Conservation (phyloP, 2,113 vertebrate genomes). For the Prionailurus bengalensis region DNA sequence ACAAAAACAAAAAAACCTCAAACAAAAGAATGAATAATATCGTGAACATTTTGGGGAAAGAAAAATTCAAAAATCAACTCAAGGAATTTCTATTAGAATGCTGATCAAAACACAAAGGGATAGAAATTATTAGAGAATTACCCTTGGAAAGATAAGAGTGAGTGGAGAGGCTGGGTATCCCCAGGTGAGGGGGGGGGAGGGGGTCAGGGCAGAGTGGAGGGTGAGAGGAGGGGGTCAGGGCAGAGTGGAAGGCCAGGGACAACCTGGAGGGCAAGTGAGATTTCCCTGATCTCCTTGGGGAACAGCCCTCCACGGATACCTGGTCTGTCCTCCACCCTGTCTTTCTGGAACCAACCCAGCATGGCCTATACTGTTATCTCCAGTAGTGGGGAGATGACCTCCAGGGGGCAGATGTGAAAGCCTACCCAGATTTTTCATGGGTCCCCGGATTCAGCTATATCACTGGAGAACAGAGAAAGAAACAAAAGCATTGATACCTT, state of each 20-base stretch:
- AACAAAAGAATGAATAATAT: not conserved
- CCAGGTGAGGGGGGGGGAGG: not conserved
- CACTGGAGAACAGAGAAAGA: not conserved
- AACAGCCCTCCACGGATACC: not conserved
- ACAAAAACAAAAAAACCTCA: not conserved
- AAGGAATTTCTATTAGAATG: not conserved
- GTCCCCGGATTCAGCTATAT: not conserved
- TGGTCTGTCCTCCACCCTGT: not conserved
- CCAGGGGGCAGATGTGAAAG: not conserved
- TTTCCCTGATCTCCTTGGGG: not conserved
- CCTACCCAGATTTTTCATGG: not conserved
- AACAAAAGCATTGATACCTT: not conserved
- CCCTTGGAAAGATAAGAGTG: not conserved
- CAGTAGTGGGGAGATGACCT: not conserved
- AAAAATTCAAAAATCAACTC: not conserved
- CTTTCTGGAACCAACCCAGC: not conserved
- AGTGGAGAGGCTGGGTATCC: not conserved
- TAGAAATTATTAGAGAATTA: not conserved
- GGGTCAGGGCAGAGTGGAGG: not conserved
- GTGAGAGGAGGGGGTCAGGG: not conserved
- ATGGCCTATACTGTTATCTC: not conserved
- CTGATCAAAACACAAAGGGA: not conserved
- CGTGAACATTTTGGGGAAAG: rapidly evolving
- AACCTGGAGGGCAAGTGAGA: not conserved
- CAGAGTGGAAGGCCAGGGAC: not conserved